Evolutionary conservation across 2,113 vertebrate species (phyloP), one percentile per base, ranked within the genome.

Genomic region (Dascyllus trimaculatus): DNA sequence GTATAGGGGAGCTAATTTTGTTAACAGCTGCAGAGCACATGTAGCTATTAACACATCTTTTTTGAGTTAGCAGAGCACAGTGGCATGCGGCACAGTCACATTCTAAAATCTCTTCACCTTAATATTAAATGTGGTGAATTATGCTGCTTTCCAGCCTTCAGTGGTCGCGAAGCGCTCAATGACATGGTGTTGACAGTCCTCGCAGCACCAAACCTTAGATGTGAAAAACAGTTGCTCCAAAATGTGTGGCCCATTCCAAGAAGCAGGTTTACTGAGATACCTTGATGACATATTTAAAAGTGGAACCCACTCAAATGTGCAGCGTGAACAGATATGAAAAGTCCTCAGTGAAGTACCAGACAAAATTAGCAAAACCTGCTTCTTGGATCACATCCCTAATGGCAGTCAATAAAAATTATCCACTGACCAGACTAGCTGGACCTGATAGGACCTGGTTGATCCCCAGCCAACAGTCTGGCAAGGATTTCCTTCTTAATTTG

Each of bases 181-280:
- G 95, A 95, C 90, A 95, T 95, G 0, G 93, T 95, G 73, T 95
- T 96, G 85, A 96, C 96, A 53, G 52, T 15, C 91, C 96, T 95
- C 57, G 93, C 94, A 0, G 95, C 95, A 45, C 93, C 94, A 0
- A 93, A 38, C 43, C 11, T 24, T 26, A n/a, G n/a, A 51, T 65
- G 35, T 63, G 67, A 35, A 35, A 71, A 40, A 72, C n/a, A 67
- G 62, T 63, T 67, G 48, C 51, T 77, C 21, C 21, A 58, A 43
- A 77, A 61, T 9, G 0, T 38, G 24, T 57, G 38, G n/a, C 26
- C 43, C 48, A 11, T 69, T 72, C 61, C 46, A 18, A 24, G 35
- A 46, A 65, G 7, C 38, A 40, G 18, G n/a, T 62, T 48, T 22
- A 24, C 35, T n/a, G 19, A 70, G 4, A n/a, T 49, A 53, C 63